These are phyloP conservation scores for Parasteatoda tepidariorum DNA, from an alignment of 1,140 invertebrate species.

Conservation along the genomic window DNA sequence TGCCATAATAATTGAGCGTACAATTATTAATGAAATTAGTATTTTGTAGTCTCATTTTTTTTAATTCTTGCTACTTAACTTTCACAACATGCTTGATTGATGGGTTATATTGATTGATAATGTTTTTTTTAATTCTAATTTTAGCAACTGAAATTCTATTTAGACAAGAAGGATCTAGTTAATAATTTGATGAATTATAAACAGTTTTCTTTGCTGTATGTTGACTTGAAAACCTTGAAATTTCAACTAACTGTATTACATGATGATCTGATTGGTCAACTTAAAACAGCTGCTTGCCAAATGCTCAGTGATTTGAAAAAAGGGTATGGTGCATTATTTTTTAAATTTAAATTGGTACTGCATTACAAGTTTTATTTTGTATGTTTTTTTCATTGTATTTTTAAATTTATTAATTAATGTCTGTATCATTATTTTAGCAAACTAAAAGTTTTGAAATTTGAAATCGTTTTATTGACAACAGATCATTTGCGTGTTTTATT, in stretches of 20 bases:
- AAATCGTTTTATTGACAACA: too few relatives aligned
- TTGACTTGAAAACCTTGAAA: constrained; percentile 29
- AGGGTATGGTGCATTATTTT: constrained; percentile 1
- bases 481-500: too few relatives aligned
- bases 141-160: constrained; percentile 41
- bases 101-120: too few relatives aligned
- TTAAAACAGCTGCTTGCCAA: constrained; percentile 9
- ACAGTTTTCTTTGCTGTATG: constrained; percentile 5
- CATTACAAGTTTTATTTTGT: neutral
- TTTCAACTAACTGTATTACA: neutral
- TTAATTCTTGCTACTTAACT: too few relatives aligned
- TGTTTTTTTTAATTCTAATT: too few relatives aligned
- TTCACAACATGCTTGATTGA: too few relatives aligned
- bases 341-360: neutral
- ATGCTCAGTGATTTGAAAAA: constrained; percentile 12
- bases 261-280: constrained; percentile 23
- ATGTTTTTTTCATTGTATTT: neutral
- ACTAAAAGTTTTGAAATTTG: too few relatives aligned
- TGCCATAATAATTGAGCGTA: too few relatives aligned
- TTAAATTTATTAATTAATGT: neutral
- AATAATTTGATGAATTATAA: constrained; percentile 22
- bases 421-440: too few relatives aligned
- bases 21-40: too few relatives aligned
- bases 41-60: too few relatives aligned
- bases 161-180: constrained; percentile 34